Percentiles rank a stretch among this genome's conserved stretches.
Conservation (phyloP, 92 coral and sea anemone genomes). For the Siderastrea radians region DNA sequence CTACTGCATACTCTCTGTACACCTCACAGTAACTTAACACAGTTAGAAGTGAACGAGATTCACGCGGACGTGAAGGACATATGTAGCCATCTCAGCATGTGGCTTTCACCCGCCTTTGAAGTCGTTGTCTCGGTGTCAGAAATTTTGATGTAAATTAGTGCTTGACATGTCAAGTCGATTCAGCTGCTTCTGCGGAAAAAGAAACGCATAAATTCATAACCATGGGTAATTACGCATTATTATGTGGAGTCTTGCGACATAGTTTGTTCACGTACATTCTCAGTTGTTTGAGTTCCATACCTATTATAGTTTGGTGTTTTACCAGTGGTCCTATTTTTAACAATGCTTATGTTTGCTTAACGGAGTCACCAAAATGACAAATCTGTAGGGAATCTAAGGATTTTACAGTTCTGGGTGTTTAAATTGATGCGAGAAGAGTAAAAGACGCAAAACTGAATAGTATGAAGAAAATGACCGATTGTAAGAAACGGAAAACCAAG, state of each 20-base stretch:
- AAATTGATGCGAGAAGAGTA: neutral
- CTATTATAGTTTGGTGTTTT: no score
- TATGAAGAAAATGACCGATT: constrained; percentile 1
- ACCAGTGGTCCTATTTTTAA: no score
- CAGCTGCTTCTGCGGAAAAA: constrained; percentile 28
- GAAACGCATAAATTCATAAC: constrained; percentile 13
- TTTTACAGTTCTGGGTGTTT: neutral
- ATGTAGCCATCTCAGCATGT: constrained; percentile 16
- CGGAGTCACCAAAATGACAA: no score
- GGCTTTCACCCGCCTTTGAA: constrained; percentile 7
- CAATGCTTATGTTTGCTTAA: no score
- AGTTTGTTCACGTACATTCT: no score
- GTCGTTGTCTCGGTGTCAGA: constrained; percentile 24
- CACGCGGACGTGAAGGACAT: neutral
- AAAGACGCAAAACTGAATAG: neutral
- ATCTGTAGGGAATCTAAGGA: neutral
- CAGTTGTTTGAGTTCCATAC: no score
- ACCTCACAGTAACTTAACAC: constrained; percentile 9
- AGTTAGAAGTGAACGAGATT: constrained; percentile 10
- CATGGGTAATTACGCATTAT: constrained; percentile 15
- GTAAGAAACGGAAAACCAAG: constrained; percentile 2
- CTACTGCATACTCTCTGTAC: neutral
- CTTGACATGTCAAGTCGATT: constrained; percentile 39
- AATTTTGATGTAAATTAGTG: constrained; percentile 29
- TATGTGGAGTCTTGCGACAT: neutral